Evolutionary conservation across 2,888 invertebrate genomes (phyloP).

Genomic region (Clepsis dumicolana): DNA sequence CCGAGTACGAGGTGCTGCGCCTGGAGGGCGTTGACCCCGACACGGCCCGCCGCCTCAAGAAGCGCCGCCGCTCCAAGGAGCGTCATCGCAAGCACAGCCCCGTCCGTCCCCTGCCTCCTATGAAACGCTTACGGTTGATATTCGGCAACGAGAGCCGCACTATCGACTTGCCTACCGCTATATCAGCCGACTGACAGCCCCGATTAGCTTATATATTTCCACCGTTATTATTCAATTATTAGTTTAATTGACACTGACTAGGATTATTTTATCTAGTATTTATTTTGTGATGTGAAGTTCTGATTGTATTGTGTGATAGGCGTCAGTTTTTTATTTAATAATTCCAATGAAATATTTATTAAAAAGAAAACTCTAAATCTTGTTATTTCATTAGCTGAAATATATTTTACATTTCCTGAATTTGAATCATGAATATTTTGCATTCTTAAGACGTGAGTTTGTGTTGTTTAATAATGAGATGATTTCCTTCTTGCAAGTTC

Average conservation of each 20-base stretch:
- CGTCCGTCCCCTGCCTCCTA: constrained; percentile 88
- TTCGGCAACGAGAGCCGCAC: constrained; percentile 96
- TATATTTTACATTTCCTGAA: constrained; percentile 33
- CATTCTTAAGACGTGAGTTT: constrained; percentile 10
- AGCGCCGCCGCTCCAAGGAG: constrained; percentile 82
- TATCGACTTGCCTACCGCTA: constrained; percentile 94
- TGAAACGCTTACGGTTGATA: constrained; percentile 94
- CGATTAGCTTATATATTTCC: constrained; percentile 77
- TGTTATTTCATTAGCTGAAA: constrained; percentile 59
- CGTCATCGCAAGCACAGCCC: constrained; percentile 83
- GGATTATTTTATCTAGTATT: constrained; percentile 82
- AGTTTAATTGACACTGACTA: constrained; percentile 84
- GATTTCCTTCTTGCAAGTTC: constrained; percentile 9
- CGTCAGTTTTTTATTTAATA: constrained; percentile 71
- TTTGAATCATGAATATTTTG: constrained; percentile 13
- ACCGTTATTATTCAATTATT: constrained; percentile 84
- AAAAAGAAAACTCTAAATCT: constrained; percentile 58
- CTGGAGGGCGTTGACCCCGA: constrained; percentile 91
- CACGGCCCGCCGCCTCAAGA: constrained; percentile 85
- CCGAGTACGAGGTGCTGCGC: constrained; percentile 94
- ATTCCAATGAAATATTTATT: constrained; percentile 75
- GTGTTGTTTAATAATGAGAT: constrained; percentile 17
- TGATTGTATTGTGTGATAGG: constrained; percentile 76
- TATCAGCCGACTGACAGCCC: constrained; percentile 86
- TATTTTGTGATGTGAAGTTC: constrained; percentile 78